Base-by-base conservation (phyloP, 2,888 invertebrate genomes). In the Chrysomela aeneicollis region DNA sequence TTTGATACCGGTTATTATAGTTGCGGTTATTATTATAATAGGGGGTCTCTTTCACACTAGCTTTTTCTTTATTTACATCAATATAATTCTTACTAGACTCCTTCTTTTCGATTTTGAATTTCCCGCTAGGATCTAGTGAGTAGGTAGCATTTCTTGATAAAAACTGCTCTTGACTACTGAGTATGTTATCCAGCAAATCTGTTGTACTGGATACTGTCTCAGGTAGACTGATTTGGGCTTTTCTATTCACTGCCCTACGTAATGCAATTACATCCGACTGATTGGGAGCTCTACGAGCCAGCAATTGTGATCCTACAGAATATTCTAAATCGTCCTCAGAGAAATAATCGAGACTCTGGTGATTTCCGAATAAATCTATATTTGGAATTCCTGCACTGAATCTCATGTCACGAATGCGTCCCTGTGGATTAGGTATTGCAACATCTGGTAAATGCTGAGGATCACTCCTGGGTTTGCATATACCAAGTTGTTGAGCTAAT, bases 311-410 rank as follows among this genome's bases (percentile, higher is more conserved):
- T 8, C 72, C 73, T 6, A 64, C 55, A 10, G 60, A 49, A 47
- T 70, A 70, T 21, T 67, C 71, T 63, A 71, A 71, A 9, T 73
- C 74, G 42, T 71, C 73, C 19, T 71, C 69, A 1, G 86, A 85
- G 80, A 90, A 90, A 79, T 90, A 92, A 70, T 92, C 90, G 58
- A 95, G 83, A 68, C 89, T 87, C 75, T 92, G 86, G 53, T 85
- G 83, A 70, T 84, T 82, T 9, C 92, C 93, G 77, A 92, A 90
- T 32, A 94, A 81, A 70, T 88, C 85, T 55, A 91, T 82, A 21
- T 85, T 84, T 6, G 87, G 80, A 53, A 88, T 86, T 10, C 86
- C 86, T 22, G 86, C 84, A 66, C 79, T 81, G 61, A 79, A 71
- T 18, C 80, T 73, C 54, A 76, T 72, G 8, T 67, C 63, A 21